Percentiles rank a stretch among this genome's conserved stretches.
These are phyloP conservation scores for Amphipoea lucens DNA, from an alignment of 2,888 invertebrate genomes.

Conservation along the genomic window DNA sequence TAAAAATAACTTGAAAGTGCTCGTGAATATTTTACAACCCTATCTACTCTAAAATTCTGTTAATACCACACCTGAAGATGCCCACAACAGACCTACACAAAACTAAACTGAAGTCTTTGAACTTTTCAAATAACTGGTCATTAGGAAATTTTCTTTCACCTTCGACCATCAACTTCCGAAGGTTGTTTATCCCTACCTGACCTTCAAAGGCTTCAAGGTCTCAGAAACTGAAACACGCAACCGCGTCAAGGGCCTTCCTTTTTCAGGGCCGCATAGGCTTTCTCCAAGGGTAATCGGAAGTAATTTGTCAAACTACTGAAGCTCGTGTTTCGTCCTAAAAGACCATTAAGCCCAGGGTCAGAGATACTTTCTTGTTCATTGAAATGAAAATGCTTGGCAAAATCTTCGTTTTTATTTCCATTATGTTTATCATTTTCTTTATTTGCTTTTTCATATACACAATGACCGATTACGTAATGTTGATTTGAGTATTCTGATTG, in stretches of 20 bases:
- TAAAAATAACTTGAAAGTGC: conserved; percentile 29
- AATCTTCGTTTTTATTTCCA: background rate
- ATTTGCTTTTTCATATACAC: background rate
- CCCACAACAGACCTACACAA: background rate
- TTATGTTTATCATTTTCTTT: background rate
- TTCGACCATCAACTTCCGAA: conserved; percentile 40
- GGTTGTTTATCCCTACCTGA: conserved; percentile 29
- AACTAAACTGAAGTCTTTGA: conserved; percentile 18
- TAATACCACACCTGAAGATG: background rate
- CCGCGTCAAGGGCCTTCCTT: conserved; percentile 51
- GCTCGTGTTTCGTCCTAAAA: background rate
- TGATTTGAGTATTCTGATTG: background rate
- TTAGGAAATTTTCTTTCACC: conserved; percentile 3
- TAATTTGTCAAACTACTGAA: conserved; percentile 25
- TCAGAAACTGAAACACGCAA: conserved; percentile 42
- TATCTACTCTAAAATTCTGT: conserved; percentile 14
- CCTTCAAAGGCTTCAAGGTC: conserved; percentile 58
- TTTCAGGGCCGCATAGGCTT: conserved; percentile 46
- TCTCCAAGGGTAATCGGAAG: conserved; percentile 31
- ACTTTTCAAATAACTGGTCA: conserved; percentile 20
- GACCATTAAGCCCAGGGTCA: background rate
- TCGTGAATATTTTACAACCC: conserved; percentile 22
- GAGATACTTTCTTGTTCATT: background rate
- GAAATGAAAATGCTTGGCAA: background rate
- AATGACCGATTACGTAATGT: background rate